Conservation (phyloP, 2,888 invertebrate species). For the Apamea anceps region DNA sequence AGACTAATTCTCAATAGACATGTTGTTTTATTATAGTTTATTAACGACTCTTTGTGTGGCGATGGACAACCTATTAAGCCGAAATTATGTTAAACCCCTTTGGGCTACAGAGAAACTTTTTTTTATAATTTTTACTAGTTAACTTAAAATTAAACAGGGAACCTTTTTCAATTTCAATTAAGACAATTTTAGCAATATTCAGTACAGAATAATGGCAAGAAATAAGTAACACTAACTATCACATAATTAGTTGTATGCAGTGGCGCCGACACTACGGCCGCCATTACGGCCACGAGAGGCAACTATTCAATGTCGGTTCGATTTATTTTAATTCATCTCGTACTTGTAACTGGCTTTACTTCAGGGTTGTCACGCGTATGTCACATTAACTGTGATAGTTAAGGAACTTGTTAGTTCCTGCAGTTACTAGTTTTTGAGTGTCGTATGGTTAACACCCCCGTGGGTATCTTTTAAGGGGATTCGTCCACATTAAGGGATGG, state of each 20-base stretch:
- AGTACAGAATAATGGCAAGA: constrained; percentile 9
- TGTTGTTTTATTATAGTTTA: neutral
- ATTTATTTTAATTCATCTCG: constrained; percentile 78
- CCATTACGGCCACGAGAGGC: constrained; percentile 62
- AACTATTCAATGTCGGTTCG: constrained; percentile 76
- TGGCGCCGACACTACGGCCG: constrained; percentile 37
- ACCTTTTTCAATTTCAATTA: constrained; percentile 10
- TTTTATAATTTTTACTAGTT: neutral
- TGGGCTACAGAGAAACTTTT: neutral
- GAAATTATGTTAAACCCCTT: neutral
- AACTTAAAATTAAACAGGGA: neutral
- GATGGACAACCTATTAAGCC: neutral
- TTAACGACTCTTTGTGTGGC: neutral
- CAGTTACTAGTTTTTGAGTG: constrained; percentile 19
- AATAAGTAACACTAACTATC: constrained; percentile 28
- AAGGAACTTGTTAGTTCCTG: constrained; percentile 13
- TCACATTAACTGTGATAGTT: constrained; percentile 10
- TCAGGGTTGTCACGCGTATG: constrained; percentile 50
- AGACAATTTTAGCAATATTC: neutral
- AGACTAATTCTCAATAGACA: neutral
- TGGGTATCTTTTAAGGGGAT: neutral
- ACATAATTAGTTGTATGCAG: constrained; percentile 52
- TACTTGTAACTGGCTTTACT: constrained; percentile 45
- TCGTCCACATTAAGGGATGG: neutral
- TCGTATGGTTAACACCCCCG: neutral